Conservation (phyloP, 1,140 invertebrate species). For the Psilanteris sp. region DNA sequence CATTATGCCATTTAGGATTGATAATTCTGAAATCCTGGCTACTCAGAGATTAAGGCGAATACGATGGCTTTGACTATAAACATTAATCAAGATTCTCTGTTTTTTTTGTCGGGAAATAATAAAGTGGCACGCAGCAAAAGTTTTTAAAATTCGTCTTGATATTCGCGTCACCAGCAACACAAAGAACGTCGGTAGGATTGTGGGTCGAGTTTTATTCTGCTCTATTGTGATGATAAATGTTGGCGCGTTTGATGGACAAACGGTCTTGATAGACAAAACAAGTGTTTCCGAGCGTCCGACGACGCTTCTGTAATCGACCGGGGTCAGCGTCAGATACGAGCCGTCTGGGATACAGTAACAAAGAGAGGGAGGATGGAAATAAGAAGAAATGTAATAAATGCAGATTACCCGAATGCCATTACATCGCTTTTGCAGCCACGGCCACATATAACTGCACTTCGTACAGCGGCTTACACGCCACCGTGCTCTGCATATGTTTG, state of each 20-base stretch:
- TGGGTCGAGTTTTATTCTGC: background rate
- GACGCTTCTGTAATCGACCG: conserved; percentile 38
- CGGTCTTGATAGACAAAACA: conserved; percentile 33
- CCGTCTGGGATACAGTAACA: conserved; percentile 3
- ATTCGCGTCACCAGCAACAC: too few relatives aligned
- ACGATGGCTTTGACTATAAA: background rate
- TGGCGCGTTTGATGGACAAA: conserved; percentile 21
- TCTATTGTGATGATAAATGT: background rate
- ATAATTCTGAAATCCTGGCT: conserved; percentile 27
- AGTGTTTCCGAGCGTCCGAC: conserved; percentile 23
- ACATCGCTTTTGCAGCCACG: conserved; percentile 71
- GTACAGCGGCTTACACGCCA: too few relatives aligned
- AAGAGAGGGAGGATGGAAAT: conserved; percentile 24
- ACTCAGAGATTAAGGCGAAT: conserved; percentile 4
- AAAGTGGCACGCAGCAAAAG: too few relatives aligned
- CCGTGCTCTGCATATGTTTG: too few relatives aligned
- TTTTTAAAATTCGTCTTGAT: too few relatives aligned
- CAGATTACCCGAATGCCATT: conserved; percentile 76
- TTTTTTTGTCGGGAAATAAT: too few relatives aligned
- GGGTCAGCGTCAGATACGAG: conserved; percentile 18
- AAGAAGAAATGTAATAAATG: conserved; percentile 73
- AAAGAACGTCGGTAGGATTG: too few relatives aligned
- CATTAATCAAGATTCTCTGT: conserved; percentile 4
- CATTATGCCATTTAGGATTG: conserved; percentile 43
- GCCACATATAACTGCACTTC: too few relatives aligned